These are phyloP conservation scores for Drosophila dunni DNA, from an alignment of 1,140 invertebrate species.

Conservation along the genomic window DNA sequence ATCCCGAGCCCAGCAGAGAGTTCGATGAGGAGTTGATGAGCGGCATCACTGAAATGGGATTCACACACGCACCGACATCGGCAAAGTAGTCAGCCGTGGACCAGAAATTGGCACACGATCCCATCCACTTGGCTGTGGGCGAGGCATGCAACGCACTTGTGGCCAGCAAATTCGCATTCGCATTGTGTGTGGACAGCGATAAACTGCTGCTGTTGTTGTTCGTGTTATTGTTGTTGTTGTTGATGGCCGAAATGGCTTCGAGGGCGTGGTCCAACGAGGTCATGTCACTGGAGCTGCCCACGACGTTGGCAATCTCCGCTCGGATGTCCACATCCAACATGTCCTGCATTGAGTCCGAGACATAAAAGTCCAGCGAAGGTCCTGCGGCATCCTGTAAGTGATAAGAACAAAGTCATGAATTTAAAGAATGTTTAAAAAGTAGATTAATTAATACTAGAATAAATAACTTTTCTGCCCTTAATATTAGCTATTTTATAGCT, in stretches of 20 bases:
- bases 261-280: conserved; percentile 80
- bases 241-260: conserved; percentile 71
- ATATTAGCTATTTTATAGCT: no score
- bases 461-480: background rate
- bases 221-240: conserved; percentile 47
- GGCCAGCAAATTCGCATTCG: conserved; percentile 55
- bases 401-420: background rate
- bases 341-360: conserved; percentile 89
- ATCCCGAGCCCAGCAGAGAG: conserved; percentile 42
- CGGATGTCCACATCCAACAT: conserved; percentile 94
- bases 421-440: background rate
- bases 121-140: conserved; percentile 83
- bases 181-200: conserved; percentile 50
- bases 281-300: conserved; percentile 88
- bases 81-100: conserved; percentile 90
- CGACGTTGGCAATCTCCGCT: conserved; percentile 91
- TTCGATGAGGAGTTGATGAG: conserved; percentile 69
- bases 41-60: conserved; percentile 91
- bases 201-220: conserved; percentile 35
- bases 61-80: conserved; percentile 90
- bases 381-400: conserved; percentile 85
- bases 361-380: conserved; percentile 87
- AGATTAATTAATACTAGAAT: background rate
- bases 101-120: conserved; percentile 88
- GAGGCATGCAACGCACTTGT: conserved; percentile 64